These are phyloP conservation scores for Australoheros scitulus DNA, from an alignment of 2,113 vertebrate genomes.

Conservation along the genomic window DNA sequence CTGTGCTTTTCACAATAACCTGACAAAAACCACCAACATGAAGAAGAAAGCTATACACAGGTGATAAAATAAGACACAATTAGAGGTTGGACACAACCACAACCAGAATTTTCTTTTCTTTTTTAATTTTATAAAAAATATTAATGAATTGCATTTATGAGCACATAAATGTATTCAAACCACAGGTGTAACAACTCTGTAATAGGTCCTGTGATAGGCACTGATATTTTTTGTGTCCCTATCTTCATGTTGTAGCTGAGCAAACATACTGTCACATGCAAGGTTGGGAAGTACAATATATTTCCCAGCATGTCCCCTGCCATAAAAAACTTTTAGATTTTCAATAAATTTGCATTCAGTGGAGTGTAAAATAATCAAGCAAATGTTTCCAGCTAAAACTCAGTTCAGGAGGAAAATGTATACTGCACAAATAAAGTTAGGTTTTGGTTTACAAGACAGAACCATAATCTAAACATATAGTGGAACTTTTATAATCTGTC, in stretches of 20 bases:
- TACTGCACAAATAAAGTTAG: not conserved
- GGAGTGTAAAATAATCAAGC: no score
- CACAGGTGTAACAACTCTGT: no score
- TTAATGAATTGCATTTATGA: not conserved
- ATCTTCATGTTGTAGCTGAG: no score
- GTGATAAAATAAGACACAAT: not conserved
- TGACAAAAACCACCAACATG: not conserved
- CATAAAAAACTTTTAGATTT: no score
- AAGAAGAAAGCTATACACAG: not conserved
- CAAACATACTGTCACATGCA: no score
- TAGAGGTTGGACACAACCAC: conserved; percentile 4
- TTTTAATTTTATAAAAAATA: not conserved
- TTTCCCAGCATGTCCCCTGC: no score
- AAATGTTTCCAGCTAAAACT: not conserved
- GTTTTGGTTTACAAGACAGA: not conserved
- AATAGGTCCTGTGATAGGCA: no score
- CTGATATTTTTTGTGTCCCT: no score
- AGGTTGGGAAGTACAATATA: no score
- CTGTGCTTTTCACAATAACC: conserved; percentile 10
- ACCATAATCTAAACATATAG: not conserved
- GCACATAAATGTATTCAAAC: not conserved
- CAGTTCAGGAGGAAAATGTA: not conserved
- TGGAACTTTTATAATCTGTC: not conserved
- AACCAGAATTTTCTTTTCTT: not conserved
- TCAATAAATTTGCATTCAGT: no score